Evolutionary conservation across 2,113 vertebrate genomes (phyloP).

Genomic region (Ptilonorhynchus violaceus): DNA sequence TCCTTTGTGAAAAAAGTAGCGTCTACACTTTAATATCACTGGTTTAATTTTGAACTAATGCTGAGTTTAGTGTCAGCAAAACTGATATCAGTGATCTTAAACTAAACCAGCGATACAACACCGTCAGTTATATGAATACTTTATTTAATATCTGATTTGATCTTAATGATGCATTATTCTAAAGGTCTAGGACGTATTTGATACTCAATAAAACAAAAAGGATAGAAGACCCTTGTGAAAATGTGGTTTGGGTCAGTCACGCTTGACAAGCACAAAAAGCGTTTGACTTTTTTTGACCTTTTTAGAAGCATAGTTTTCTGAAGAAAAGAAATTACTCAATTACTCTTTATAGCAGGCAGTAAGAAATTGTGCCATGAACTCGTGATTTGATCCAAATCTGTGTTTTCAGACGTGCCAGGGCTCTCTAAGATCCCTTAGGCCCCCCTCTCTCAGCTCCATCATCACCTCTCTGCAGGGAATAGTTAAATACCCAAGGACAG

Average conservation of each 20-base stretch:
- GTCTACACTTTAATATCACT: neutral
- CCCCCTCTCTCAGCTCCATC: neutral
- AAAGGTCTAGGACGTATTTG: neutral
- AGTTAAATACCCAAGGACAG: neutral
- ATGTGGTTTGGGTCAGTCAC: neutral
- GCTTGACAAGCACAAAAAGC: neutral
- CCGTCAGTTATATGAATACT: neutral
- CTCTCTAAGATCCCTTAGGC: neutral
- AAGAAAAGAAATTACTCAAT: neutral
- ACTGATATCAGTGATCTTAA: neutral
- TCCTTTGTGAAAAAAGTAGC: neutral
- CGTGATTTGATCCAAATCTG: neutral
- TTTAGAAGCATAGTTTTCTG: neutral
- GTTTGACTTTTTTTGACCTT: neutral
- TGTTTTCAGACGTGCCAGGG: neutral
- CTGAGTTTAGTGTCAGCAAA: neutral
- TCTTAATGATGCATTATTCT: neutral
- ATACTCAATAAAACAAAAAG: neutral
- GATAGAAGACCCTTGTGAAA: neutral
- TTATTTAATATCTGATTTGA: neutral
- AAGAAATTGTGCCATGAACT: neutral
- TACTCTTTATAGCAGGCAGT: neutral
- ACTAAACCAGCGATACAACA: neutral
- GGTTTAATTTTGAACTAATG: neutral
- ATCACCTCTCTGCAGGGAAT: neutral